phyloP scores from a whole-genome alignment of 2,888 invertebrate species.

The Nomada ferruginata region DNA sequence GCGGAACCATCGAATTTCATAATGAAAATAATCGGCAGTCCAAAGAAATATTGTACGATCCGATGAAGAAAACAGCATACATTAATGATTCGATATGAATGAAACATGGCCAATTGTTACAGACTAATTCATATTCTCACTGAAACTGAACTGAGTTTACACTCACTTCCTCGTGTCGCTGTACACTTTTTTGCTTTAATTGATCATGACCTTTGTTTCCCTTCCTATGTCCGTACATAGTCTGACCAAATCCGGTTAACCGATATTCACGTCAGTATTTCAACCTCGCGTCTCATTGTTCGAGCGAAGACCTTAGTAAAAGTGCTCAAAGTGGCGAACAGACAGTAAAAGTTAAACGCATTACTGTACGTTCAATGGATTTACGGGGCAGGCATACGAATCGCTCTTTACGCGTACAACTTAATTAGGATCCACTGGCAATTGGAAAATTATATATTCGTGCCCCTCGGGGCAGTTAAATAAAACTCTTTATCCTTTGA shows the following conservation, averaged over 20 bases:
- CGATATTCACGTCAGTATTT: constrained; percentile 27
- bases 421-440: background rate
- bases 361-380: background rate
- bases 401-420: background rate
- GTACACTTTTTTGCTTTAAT: background rate
- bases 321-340: background rate
- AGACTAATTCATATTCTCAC: background rate
- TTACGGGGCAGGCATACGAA: constrained; percentile 25
- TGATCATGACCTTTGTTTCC: background rate
- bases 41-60: background rate
- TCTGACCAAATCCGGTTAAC: constrained; percentile 18
- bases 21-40: background rate
- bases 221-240: constrained; percentile 8
- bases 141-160: too few species aligned
- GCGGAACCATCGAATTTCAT: background rate
- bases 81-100: background rate
- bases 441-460: background rate
- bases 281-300: constrained; percentile 29
- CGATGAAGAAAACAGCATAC: background rate
- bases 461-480: too few species aligned
- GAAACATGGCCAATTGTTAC: background rate
- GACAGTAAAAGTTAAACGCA: constrained; percentile 37
- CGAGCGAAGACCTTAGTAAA: constrained; percentile 24
- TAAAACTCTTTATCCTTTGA: too few species aligned
- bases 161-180: background rate